These are phyloP conservation scores for Zosterops hypoxanthus DNA, from an alignment of 2,113 vertebrate species.

Conservation along the genomic window DNA sequence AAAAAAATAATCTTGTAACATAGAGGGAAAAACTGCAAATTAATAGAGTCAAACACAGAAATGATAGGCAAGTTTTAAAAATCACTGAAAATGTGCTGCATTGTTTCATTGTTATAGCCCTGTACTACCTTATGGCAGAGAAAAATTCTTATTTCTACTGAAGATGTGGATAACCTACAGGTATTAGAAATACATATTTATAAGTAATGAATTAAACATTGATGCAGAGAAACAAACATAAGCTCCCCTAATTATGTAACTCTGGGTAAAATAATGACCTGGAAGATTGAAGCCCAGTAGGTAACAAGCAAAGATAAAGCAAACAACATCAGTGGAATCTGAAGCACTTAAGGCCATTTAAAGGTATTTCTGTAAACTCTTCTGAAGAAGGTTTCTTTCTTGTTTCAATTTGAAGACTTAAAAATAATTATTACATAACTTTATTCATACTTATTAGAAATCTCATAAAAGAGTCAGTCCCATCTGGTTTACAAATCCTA, in stretches of 20 bases:
- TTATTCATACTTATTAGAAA: neutral
- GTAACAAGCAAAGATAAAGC: neutral
- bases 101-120: neutral
- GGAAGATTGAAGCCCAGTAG: neutral
- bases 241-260: neutral
- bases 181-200: slow-evolving; percentile 12
- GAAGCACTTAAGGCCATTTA: neutral
- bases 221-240: neutral
- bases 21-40: neutral
- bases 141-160: neutral
- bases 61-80: neutral
- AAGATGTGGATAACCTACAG: neutral
- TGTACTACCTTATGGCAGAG: neutral
- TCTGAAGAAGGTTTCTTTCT: neutral
- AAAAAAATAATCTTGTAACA: neutral
- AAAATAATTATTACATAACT: neutral
- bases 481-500: neutral
- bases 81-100: neutral
- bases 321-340: neutral
- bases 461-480: neutral
- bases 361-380: neutral
- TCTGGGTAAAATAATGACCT: neutral
- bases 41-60: neutral
- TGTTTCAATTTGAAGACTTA: neutral
- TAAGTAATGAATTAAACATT: slow-evolving; percentile 23